Conservation (phyloP, 2,797 vertebrate genomes). For the Paramormyrops hopkinsi region DNA sequence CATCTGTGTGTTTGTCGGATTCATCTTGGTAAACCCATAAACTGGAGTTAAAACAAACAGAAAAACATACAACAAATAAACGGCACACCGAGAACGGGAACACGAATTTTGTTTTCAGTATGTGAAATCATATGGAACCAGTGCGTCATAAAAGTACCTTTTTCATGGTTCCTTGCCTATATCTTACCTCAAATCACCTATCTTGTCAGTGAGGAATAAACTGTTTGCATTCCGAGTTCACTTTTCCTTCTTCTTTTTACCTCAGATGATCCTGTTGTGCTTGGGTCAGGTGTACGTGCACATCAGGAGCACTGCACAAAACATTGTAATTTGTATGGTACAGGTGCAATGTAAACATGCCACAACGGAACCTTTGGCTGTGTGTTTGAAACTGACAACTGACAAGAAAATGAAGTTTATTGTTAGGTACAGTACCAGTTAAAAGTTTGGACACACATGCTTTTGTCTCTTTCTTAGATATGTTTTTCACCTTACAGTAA, state of each 20-base stretch:
- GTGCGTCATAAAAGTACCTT: constrained; percentile 19
- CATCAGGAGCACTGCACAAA: no score
- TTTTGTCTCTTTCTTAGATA: background rate
- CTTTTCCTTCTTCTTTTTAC: background rate
- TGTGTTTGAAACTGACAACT: background rate
- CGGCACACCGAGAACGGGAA: constrained; percentile 18
- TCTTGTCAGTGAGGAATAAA: background rate
- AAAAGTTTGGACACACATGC: background rate
- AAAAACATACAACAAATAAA: background rate
- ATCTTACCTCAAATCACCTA: constrained; percentile 20
- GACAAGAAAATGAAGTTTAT: background rate
- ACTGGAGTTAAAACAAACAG: background rate
- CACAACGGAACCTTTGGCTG: background rate
- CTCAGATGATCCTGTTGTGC: background rate
- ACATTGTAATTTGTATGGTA: background rate
- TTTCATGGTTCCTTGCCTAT: constrained; percentile 8
- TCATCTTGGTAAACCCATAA: background rate
- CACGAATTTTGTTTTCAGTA: constrained; percentile 18
- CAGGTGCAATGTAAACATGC: background rate
- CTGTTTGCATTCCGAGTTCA: background rate
- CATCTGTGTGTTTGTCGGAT: background rate
- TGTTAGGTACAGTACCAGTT: background rate
- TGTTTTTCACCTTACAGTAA: background rate
- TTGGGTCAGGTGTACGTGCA: background rate
- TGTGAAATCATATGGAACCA: constrained; percentile 10